A percentile compares a stretch with the other conserved stretches of the same genome.
phyloP scores from a whole-genome alignment of 2,797 vertebrate genomes.

The Acipenser ruthenus region DNA sequence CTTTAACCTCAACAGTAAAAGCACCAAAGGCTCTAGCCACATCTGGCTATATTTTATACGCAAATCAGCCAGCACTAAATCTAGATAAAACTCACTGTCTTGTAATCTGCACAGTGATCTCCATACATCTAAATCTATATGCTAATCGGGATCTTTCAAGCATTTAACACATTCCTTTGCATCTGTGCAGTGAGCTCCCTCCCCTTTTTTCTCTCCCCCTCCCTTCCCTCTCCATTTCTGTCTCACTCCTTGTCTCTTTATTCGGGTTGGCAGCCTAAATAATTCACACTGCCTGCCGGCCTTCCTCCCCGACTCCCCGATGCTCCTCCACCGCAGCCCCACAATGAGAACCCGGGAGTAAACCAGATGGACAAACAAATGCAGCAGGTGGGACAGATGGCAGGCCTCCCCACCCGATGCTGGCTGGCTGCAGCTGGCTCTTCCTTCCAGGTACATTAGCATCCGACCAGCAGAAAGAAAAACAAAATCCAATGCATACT shows the following conservation, averaged over 20 bases:
- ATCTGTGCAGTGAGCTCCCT: slow-evolving; percentile 31
- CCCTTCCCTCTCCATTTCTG: slow-evolving; percentile 11
- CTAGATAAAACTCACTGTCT: slow-evolving; percentile 70
- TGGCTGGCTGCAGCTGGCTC: slow-evolving; percentile 53
- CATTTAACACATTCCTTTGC: slow-evolving; percentile 61
- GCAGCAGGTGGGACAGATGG: slow-evolving; percentile 85
- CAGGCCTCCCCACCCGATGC: slow-evolving; percentile 64
- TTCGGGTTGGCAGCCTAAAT: slow-evolving; percentile 62
- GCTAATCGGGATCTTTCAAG: slow-evolving; percentile 60
- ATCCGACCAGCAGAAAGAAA: slow-evolving; percentile 48
- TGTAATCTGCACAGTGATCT: slow-evolving; percentile 66
- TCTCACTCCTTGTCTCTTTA: slow-evolving; percentile 40
- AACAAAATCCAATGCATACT: slow-evolving; percentile 21
- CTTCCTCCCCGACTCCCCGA: slow-evolving; percentile 44
- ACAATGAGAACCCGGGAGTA: slow-evolving; percentile 56
- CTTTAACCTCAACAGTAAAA: slow-evolving; percentile 17
- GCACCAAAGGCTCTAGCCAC: slow-evolving; percentile 31
- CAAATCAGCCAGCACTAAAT: slow-evolving; percentile 64
- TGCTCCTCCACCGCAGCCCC: slow-evolving; percentile 48
- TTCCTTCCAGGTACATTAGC: slow-evolving; percentile 68
- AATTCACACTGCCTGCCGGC: slow-evolving; percentile 60
- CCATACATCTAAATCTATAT: slow-evolving; percentile 70
- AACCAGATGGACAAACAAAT: slow-evolving; percentile 74
- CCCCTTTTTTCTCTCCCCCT: slow-evolving; percentile 22
- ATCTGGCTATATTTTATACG: slow-evolving; percentile 61